Percentiles rank a stretch among this genome's conserved stretches.
Evolutionary conservation across 2,113 vertebrate genomes (phyloP).

Genomic region (Burhinus bistriatus): DNA sequence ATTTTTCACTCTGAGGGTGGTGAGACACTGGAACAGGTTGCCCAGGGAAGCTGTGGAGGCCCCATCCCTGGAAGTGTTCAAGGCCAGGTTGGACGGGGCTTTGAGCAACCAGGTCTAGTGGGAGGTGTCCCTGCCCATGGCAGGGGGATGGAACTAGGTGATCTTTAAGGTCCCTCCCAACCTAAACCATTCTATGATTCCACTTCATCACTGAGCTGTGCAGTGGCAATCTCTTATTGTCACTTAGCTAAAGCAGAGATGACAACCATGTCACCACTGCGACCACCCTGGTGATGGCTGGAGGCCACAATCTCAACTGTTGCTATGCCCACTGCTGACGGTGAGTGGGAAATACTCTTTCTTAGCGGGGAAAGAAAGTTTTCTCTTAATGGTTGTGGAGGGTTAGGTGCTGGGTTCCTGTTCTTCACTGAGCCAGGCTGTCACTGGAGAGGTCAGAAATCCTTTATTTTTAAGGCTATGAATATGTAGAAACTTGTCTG

Average conservation of each 20-base stretch:
- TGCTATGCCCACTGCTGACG: neutral
- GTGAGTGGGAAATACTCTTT: neutral
- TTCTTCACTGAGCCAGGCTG: neutral
- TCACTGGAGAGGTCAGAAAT: neutral
- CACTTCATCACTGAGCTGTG: neutral
- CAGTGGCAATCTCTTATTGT: neutral
- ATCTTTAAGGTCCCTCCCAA: no score
- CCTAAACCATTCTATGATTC: no score
- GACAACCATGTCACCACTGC: neutral
- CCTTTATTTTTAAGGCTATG: neutral
- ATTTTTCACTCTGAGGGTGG: no score
- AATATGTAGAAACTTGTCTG: conserved; percentile 30
- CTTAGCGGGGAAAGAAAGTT: neutral
- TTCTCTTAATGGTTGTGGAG: neutral
- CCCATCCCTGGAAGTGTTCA: no score
- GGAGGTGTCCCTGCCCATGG: no score
- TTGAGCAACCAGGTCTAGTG: no score
- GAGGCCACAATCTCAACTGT: neutral
- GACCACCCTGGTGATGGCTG: neutral
- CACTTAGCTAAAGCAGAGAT: neutral
- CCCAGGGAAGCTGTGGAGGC: no score
- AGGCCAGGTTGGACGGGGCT: no score
- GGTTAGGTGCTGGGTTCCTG: neutral
- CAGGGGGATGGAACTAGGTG: no score
- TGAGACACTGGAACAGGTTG: no score